Evolutionary conservation across 2,888 invertebrate species (phyloP), one percentile per base, ranked within the genome.

Genomic region (Plebejus argus): DNA sequence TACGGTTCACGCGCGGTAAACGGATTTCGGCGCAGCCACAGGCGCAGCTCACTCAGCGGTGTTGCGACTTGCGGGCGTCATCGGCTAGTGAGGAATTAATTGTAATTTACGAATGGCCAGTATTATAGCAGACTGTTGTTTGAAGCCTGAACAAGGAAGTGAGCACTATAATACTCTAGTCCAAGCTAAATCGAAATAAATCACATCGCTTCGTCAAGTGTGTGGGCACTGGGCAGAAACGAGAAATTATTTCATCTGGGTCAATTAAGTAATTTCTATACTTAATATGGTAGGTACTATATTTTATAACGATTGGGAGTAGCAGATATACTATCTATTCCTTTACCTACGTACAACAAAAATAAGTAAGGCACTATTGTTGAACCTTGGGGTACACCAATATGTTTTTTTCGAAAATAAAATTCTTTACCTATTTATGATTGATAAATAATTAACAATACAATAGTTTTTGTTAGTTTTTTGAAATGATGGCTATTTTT

Each of bases 181-280:
- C 23, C 12, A 4, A 15, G 74, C 49, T 49, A 74, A 23, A 49
- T 23, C 23, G 74, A 23, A 74, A 23, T 53, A 74, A 74, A 53
- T 53, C 74, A 74, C 20, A 49, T 28, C 74, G 53, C 15, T 28
- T 74, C 53, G 28, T 74, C 53, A 49, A 49, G 15, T 28, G 53
- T 49, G 74, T 53, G 49, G 74, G 49, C 3, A 28, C 53, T 53
- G 49, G 74, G 49, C 3, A 28, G 74, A 23, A 23, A 74, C 72
- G 20, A 53, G 71, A 71, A 39, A 71, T 39, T 39, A 71, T 71
- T 33, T 23, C 61, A 61, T 61, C 61, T 23, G 23, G n/a, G 58
- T 61, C 61, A 12, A 61, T 61, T 23, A 61, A 58, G n/a, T 20
- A 6, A 58, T 18, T 53, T 58, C 58, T 8, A 58, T 45, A 39